Evolutionary conservation across 2,888 invertebrate species (phyloP), one percentile per base, ranked within the genome.

Genomic region (Harmothoe impar): DNA sequence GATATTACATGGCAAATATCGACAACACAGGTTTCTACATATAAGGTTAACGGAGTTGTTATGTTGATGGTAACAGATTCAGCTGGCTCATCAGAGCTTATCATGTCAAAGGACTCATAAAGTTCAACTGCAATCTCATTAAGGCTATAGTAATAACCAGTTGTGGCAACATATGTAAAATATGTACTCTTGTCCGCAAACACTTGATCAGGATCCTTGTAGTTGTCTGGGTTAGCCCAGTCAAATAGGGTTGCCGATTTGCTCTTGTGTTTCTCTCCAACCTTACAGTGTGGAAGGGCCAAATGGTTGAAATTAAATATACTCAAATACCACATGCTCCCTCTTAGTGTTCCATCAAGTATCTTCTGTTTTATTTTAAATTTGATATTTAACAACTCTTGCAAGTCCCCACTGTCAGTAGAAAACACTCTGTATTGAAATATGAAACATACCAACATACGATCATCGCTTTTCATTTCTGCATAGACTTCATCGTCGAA

Each of bases 211-310:
- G n/a, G 7, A 62, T 62, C 62, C 43, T 10, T 43, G 43, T 43
- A 43, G 62, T n/a, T n/a, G n/a, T 62, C 62, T 62, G 62, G 62
- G n/a, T 62, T 62, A 20, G 20, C 62, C 62, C 62, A 62, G n/a
- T 62, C n/a, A 62, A 62, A 62, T 12, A n/a, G 20, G 20, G 15
- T 62, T n/a, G 20, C 23, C 3, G 62, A 62, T n/a, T n/a, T 62
- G n/a, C n/a, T n/a, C 3, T 3, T 62, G n/a, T 62, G 20, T 62
- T n/a, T 62, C 3, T 62, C 20, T 62, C 62, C 62, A 62, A n/a
- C 15, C n/a, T 20, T 20, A 62, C 62, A 62, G 20, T 62, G 1
- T 62, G n/a, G n/a, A 62, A 1, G 23, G 20, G 20, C 20, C 15
- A n/a, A n/a, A n/a, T n/a, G 20, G n/a, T 62, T 62, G 20, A n/a